phyloP scores from a whole-genome alignment of 1,140 invertebrate genomes.

The Tetramorium parvispinum region DNA sequence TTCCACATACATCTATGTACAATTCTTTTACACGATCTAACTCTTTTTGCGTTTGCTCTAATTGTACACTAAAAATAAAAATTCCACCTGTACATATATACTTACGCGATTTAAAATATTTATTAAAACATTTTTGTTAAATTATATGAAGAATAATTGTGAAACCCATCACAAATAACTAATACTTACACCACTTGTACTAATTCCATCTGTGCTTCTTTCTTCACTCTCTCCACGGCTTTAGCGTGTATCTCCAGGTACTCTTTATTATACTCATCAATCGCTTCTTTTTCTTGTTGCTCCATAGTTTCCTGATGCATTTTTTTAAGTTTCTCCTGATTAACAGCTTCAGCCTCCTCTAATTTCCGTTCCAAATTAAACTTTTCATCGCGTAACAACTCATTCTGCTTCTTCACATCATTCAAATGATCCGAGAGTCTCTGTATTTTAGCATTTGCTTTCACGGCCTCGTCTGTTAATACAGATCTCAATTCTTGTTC shows the following conservation, averaged over 20 bases:
- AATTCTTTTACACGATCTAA: slow-evolving; percentile 82
- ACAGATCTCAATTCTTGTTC: slow-evolving; percentile 81
- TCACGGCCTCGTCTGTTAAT: slow-evolving; percentile 79
- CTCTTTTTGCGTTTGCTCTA: slow-evolving; percentile 83
- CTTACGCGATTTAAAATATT: slow-evolving; percentile 30
- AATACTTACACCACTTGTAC: slow-evolving; percentile 81
- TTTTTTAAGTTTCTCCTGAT: slow-evolving; percentile 77
- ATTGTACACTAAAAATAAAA: slow-evolving; percentile 79
- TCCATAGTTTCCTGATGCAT: slow-evolving; percentile 77
- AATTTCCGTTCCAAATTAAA: slow-evolving; percentile 77
- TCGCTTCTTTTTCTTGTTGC: slow-evolving; percentile 75
- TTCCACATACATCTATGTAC: slow-evolving; percentile 83
- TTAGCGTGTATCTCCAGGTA: slow-evolving; percentile 82
- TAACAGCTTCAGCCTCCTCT: slow-evolving; percentile 77
- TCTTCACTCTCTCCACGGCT: slow-evolving; percentile 79
- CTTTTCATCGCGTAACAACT: slow-evolving; percentile 77
- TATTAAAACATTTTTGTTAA: slow-evolving; percentile 22
- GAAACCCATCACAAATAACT: not conserved
- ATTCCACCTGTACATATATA: slow-evolving; percentile 6
- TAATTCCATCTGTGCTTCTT: slow-evolving; percentile 80
- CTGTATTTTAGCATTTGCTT: slow-evolving; percentile 81
- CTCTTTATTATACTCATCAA: slow-evolving; percentile 81
- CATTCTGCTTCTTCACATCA: slow-evolving; percentile 79
- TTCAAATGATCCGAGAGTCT: slow-evolving; percentile 79
- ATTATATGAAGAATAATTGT: not conserved